Conservation (phyloP, 2,113 vertebrate genomes). For the Corythornis madagascariensis region DNA sequence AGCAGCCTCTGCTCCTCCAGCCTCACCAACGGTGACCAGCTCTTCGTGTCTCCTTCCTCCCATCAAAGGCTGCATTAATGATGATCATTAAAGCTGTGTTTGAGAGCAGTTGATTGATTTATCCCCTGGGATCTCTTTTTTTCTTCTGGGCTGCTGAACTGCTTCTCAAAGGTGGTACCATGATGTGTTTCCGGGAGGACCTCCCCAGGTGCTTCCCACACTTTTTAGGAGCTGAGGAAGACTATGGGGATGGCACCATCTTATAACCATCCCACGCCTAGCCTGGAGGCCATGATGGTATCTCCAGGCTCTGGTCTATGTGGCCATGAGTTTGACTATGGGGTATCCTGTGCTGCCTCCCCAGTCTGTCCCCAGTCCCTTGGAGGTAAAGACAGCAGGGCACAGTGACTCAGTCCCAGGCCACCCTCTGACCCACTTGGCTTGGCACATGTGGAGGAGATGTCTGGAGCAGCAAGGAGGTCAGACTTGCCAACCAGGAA, state of each 20-base stretch:
- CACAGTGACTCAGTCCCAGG: neutral
- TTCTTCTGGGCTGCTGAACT: neutral
- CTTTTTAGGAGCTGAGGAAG: neutral
- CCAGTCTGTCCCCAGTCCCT: fast-evolving
- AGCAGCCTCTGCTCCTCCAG: neutral
- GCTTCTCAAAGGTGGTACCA: neutral
- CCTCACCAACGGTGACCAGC: neutral
- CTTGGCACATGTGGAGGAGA: neutral
- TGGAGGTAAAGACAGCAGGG: neutral
- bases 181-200: neutral
- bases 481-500: neutral
- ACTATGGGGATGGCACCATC: neutral
- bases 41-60: neutral
- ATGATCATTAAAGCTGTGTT: neutral
- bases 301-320: neutral
- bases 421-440: neutral
- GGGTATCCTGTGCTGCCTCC: neutral
- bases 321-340: neutral
- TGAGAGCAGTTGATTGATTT: neutral
- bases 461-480: neutral
- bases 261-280: neutral
- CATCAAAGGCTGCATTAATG: neutral
- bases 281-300: fast-evolving
- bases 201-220: neutral
- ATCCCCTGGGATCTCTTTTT: neutral